A percentile compares a stretch with the other conserved stretches of the same genome.
Conservation (phyloP, 2,797 vertebrate genomes). For the Masticophis lateralis region DNA sequence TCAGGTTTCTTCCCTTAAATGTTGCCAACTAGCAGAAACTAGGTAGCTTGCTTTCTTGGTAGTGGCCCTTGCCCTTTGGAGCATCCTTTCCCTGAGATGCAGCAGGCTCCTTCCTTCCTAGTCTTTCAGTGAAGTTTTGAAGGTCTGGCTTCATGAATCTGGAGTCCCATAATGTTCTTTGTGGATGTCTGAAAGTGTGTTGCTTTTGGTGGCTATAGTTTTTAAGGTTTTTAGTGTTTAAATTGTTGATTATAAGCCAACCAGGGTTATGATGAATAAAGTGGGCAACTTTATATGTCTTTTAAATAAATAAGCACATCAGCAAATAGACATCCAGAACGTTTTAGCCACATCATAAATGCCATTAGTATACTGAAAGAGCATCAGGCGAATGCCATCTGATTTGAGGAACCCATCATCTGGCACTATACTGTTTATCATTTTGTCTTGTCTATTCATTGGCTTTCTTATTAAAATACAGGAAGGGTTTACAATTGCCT, state of each 20-base stretch:
- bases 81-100: neutral
- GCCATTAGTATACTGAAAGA: neutral
- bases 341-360: neutral
- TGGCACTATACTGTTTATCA: neutral
- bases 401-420: neutral
- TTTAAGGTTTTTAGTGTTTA: neutral
- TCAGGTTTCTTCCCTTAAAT: neutral
- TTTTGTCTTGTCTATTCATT: neutral
- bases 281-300: neutral
- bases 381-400: neutral
- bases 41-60: neutral
- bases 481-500: neutral
- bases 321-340: neutral
- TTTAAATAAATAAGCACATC: neutral
- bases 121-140: neutral
- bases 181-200: neutral
- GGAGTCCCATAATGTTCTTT: neutral
- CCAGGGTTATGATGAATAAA: neutral
- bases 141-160: neutral
- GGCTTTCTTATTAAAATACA: neutral
- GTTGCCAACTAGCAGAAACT: neutral
- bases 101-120: neutral
- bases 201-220: neutral
- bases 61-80: neutral
- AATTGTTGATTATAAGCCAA: neutral